phyloP scores from a whole-genome alignment of 2,888 invertebrate species.

The Acanthacorydalis orientalis region DNA sequence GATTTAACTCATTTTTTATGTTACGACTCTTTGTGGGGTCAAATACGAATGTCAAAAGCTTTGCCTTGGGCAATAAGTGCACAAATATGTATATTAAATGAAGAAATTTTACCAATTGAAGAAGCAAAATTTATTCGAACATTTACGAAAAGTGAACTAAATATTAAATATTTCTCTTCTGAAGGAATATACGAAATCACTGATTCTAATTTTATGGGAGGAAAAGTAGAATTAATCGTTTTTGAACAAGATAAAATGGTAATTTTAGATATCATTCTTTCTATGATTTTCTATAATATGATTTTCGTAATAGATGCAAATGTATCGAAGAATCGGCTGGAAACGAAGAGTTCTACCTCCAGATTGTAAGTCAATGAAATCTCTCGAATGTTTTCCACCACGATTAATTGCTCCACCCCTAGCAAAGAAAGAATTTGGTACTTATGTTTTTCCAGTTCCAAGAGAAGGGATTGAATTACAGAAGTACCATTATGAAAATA shows the following conservation, averaged over 20 bases:
- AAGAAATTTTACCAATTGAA: conserved; percentile 25
- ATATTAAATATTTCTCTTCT: conserved; percentile 28
- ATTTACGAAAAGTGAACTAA: conserved; percentile 28
- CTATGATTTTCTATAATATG: not conserved
- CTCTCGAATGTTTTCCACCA: conserved; percentile 33
- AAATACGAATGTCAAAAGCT: conserved; percentile 30
- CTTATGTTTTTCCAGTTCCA: conserved; percentile 31
- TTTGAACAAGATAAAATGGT: conserved; percentile 31
- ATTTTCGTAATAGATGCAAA: conserved; percentile 20
- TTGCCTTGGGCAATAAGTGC: conserved; percentile 35
- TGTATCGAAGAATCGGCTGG: conserved; percentile 34
- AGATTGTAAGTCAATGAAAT: conserved; percentile 30
- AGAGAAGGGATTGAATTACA: conserved; percentile 37
- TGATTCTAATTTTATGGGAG: conserved; percentile 15
- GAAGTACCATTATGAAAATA: conserved; percentile 37
- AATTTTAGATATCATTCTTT: conserved; percentile 7
- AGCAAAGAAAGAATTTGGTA: conserved; percentile 27
- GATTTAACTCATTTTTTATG: conserved; percentile 35
- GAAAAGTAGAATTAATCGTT: conserved; percentile 27
- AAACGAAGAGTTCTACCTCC: conserved; percentile 32
- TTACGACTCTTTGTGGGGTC: conserved; percentile 38
- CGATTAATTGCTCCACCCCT: conserved; percentile 29
- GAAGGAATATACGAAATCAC: conserved; percentile 30
- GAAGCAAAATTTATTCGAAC: conserved; percentile 29
- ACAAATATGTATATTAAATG: conserved; percentile 32